phyloP scores from a whole-genome alignment of 2,113 vertebrate genomes.

The Chinchilla lanigera region DNA sequence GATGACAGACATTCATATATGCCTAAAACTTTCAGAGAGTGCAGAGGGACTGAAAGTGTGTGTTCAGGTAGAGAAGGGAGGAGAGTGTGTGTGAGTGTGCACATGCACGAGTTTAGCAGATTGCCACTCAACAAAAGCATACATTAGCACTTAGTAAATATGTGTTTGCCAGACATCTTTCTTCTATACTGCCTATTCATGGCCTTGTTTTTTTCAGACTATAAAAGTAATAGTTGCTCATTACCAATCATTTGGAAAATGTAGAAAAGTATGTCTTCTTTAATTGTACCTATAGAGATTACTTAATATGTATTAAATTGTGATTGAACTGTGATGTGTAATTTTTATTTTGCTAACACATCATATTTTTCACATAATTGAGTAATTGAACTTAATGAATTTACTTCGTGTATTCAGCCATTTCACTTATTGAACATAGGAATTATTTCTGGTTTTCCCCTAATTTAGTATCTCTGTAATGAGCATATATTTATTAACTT shows the following conservation, averaged over 20 bases:
- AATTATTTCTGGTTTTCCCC: not conserved
- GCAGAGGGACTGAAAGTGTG: not conserved
- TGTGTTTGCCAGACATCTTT: not conserved
- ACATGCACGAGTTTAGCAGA: not conserved
- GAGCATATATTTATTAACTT: slow-evolving; percentile 17
- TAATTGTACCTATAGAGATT: slow-evolving; percentile 6
- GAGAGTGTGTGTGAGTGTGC: no score
- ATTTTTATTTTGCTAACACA: not conserved
- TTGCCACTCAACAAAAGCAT: not conserved
- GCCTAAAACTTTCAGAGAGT: not conserved
- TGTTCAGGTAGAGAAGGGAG: not conserved
- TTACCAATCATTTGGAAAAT: slow-evolving; percentile 15
- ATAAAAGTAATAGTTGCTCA: not conserved
- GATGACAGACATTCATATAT: not conserved
- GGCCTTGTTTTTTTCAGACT: not conserved
- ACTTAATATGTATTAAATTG: slow-evolving; percentile 39
- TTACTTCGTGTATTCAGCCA: not conserved
- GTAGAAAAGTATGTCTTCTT: not conserved
- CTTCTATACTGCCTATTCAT: not conserved
- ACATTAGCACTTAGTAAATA: not conserved
- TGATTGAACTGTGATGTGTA: not conserved
- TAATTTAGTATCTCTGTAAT: not conserved
- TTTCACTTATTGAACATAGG: not conserved
- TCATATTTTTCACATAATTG: not conserved
- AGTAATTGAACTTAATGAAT: not conserved